These are phyloP conservation scores for Rhopalosiphum maidis DNA, from an alignment of 1,140 invertebrate species.

Conservation along the genomic window DNA sequence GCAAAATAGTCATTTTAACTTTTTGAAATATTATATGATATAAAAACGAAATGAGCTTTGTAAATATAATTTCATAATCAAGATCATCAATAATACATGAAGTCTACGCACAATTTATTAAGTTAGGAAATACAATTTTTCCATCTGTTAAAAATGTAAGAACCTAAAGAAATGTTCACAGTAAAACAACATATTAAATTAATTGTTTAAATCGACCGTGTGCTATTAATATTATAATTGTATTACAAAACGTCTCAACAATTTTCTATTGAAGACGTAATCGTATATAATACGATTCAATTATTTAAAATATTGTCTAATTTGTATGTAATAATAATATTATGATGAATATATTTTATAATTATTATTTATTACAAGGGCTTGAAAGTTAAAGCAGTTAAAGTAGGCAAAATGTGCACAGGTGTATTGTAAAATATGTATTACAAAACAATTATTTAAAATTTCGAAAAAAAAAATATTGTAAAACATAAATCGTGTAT, in stretches of 20 bases:
- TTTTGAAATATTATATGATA: neutral
- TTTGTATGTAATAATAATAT: neutral
- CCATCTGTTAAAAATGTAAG: neutral
- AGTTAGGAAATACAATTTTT: neutral
- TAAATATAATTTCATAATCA: neutral
- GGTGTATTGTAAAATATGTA: too few relatives aligned
- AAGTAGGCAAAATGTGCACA: too few relatives aligned
- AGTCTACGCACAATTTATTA: neutral
- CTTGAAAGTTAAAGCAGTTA: too few relatives aligned
- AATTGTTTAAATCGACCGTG: too few relatives aligned
- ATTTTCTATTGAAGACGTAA: too few relatives aligned
- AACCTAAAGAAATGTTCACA: neutral
- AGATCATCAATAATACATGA: neutral
- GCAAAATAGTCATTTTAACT: neutral
- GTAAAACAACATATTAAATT: neutral
- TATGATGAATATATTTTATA: too few relatives aligned
- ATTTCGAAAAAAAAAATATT: too few relatives aligned
- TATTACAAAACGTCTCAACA: neutral
- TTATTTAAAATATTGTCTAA: neutral
- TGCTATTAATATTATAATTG: too few relatives aligned
- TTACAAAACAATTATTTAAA: too few relatives aligned
- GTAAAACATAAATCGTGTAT: too few relatives aligned
- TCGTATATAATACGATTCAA: neutral
- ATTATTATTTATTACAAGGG: too few relatives aligned
- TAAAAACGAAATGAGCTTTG: neutral